Conservation (phyloP, 2,113 vertebrate species). For the Alexandromys fortis region DNA sequence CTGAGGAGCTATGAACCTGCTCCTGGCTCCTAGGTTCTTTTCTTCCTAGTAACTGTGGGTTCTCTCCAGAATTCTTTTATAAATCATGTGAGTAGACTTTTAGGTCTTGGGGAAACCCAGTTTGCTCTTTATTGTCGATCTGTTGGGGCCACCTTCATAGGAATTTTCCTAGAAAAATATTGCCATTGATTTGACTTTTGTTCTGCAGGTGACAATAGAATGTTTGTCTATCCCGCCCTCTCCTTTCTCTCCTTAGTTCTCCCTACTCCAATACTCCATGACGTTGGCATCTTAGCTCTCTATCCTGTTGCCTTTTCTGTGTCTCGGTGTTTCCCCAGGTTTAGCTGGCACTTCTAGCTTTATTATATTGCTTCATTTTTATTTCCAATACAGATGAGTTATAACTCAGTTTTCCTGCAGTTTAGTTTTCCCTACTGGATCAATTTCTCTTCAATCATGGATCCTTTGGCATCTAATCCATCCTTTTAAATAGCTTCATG, state of each 20-base stretch:
- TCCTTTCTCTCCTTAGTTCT: not conserved
- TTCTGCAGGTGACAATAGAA: not conserved
- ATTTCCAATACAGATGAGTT: not conserved
- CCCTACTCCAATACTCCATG: too few relatives aligned
- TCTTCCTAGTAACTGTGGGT: not conserved
- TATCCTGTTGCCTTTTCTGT: not conserved
- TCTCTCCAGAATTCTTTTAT: not conserved
- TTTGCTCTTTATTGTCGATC: not conserved
- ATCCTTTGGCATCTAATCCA: not conserved
- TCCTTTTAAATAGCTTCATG: not conserved
- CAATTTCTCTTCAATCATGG: not conserved
- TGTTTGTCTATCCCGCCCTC: too few relatives aligned
- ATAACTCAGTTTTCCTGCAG: not conserved
- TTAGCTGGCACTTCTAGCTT: not conserved
- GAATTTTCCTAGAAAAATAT: not conserved
- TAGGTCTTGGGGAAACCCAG: not conserved
- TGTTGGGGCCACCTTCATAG: not conserved
- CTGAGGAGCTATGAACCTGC: too few relatives aligned
- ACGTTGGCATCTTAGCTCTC: not conserved
- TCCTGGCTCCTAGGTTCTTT: not conserved
- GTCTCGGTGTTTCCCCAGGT: not conserved
- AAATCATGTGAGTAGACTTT: not conserved
- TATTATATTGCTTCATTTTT: not conserved
- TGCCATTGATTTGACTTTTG: not conserved
- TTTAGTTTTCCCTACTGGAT: not conserved